These are phyloP conservation scores for Acropora yongei DNA, from an alignment of 64 coral and sea anemone species.

Conservation along the genomic window DNA sequence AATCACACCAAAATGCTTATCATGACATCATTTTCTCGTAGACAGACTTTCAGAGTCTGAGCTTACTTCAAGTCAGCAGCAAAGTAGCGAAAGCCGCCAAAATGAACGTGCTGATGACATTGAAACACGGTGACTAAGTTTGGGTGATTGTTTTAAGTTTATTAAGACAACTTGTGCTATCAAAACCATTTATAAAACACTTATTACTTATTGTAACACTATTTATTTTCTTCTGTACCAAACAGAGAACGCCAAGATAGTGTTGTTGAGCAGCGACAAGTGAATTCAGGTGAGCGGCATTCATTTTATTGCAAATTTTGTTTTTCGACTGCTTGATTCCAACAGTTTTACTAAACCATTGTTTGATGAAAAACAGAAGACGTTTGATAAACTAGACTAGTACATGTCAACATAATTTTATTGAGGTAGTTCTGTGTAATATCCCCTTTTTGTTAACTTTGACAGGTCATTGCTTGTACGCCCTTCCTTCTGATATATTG, in stretches of 20 bases:
- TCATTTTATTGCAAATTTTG: constrained; percentile 77
- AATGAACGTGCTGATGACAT: constrained; percentile 73
- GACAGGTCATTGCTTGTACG: constrained; percentile 63
- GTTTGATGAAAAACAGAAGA: constrained; percentile 72
- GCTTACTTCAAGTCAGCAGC: constrained; percentile 76
- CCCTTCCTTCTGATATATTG: constrained; percentile 69
- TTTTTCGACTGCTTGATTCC: constrained; percentile 85
- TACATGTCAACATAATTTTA: constrained; percentile 69
- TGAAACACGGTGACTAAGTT: constrained; percentile 87
- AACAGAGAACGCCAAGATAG: constrained; percentile 89
- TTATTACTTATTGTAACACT: constrained; percentile 84
- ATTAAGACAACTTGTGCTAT: constrained; percentile 74
- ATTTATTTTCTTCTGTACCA: constrained; percentile 85
- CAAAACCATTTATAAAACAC: constrained; percentile 85
- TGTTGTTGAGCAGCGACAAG: constrained; percentile 75
- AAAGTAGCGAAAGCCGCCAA: constrained; percentile 79
- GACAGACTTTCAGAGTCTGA: constrained; percentile 83
- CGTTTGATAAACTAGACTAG: constrained; percentile 60
- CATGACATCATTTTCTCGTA: constrained; percentile 79
- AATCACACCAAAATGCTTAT: constrained; percentile 72
- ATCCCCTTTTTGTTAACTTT: constrained; percentile 67
- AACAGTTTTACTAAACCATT: constrained; percentile 78
- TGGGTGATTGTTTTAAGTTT: constrained; percentile 82
- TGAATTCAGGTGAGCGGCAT: constrained; percentile 42
- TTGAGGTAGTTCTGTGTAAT: constrained; percentile 67